phyloP scores from a whole-genome alignment of 92 coral and sea anemone species.

The Micromussa lordhowensis region DNA sequence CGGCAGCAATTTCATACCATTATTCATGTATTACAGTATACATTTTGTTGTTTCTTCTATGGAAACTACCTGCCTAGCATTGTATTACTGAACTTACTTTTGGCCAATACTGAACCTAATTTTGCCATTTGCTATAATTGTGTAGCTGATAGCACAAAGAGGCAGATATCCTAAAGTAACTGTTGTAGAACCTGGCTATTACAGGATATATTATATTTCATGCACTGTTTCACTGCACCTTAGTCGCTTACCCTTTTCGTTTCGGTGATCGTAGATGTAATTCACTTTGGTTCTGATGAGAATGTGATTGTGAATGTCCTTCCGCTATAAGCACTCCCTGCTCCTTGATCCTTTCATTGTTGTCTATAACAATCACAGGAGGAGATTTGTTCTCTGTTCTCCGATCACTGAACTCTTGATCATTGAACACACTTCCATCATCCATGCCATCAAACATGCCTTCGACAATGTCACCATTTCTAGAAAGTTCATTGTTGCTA shows the following conservation, averaged over 20 bases:
- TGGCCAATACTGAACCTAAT: too few relatives aligned
- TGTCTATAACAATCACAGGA: constrained; percentile 24
- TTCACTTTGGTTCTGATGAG: constrained; percentile 25
- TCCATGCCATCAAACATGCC: constrained; percentile 14
- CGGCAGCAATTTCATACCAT: too few relatives aligned
- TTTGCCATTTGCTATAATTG: too few relatives aligned
- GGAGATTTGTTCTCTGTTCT: background rate
- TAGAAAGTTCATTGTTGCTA: background rate
- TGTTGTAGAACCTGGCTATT: too few relatives aligned
- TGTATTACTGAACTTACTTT: too few relatives aligned
- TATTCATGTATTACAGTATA: too few relatives aligned
- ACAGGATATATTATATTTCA: too few relatives aligned
- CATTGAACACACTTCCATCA: background rate
- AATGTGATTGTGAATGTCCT: background rate
- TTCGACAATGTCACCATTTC: background rate
- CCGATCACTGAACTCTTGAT: background rate
- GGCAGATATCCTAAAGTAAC: too few relatives aligned
- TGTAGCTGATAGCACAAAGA: too few relatives aligned
- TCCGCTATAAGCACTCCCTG: background rate
- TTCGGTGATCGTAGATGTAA: constrained; percentile 68
- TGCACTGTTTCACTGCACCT: too few relatives aligned
- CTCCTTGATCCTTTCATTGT: background rate
- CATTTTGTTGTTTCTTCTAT: too few relatives aligned
- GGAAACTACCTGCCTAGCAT: too few relatives aligned
- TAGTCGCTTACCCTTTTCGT: constrained; percentile 69